Conservation (phyloP, 2,888 invertebrate genomes). For the Tetranychus piercei region DNA sequence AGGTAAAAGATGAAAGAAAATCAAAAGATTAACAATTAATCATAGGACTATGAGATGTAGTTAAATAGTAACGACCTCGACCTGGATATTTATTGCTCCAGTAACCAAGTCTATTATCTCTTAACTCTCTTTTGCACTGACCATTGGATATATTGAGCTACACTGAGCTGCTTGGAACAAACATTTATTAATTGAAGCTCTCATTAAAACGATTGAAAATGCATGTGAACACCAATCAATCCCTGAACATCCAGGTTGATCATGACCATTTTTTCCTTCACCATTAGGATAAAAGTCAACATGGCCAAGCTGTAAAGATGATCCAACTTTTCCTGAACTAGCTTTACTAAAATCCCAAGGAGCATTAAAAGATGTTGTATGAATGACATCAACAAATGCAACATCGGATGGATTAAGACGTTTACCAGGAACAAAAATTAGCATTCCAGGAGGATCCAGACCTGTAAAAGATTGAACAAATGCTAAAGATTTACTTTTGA, state of each 20-base stretch:
- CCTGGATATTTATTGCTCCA: neutral
- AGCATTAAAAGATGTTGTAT: neutral
- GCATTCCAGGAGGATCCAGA: neutral
- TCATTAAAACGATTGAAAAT: neutral
- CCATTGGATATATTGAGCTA: neutral
- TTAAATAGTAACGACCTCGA: neutral
- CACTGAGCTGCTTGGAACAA: neutral
- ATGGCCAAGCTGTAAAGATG: neutral
- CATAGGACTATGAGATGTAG: neutral
- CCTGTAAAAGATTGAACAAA: neutral
- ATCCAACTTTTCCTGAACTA: conserved; percentile 2
- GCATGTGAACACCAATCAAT: neutral
- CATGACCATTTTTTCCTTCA: neutral
- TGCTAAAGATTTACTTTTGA: neutral
- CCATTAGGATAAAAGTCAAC: conserved; percentile 5
- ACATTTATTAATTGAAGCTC: neutral
- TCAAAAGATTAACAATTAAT: neutral
- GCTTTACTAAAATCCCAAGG: neutral
- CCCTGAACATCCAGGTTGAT: neutral
- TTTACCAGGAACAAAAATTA: neutral
- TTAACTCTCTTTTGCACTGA: neutral
- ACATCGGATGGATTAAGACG: neutral
- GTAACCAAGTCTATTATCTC: neutral
- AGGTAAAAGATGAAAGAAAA: too few species aligned
- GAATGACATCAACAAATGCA: neutral